Evolutionary conservation across 2,797 vertebrate genomes (phyloP).

Genomic region (Streptopelia turtur): DNA sequence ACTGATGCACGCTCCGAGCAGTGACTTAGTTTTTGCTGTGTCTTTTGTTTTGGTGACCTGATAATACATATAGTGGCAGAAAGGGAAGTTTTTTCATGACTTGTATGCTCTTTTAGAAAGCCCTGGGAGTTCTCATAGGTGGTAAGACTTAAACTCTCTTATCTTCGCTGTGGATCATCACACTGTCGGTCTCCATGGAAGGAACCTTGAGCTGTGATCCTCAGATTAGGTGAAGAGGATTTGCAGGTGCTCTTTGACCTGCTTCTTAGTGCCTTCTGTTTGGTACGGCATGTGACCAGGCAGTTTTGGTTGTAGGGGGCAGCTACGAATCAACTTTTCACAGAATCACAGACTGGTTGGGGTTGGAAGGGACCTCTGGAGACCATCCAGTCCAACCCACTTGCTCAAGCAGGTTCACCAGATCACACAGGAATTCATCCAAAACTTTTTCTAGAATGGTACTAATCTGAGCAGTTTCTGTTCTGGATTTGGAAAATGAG

Average conservation of each 20-base stretch:
- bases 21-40: not conserved
- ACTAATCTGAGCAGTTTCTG: not conserved
- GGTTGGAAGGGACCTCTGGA: no score
- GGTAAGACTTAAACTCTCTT: not conserved
- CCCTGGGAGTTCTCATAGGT: not conserved
- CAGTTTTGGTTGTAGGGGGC: not conserved
- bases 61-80: not conserved
- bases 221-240: not conserved
- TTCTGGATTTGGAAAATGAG: not conserved
- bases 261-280: rapidly evolving
- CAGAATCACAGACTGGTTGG: not conserved
- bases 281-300: rapidly evolving
- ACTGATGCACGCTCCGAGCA: not conserved
- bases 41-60: not conserved
- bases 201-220: not conserved
- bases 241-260: not conserved
- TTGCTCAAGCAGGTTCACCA: no score
- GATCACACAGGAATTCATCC: no score
- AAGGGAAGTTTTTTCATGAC: not conserved
- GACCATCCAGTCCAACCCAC: no score
- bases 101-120: not conserved
- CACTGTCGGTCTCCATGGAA: not conserved
- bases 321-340: not conserved
- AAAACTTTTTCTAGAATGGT: not conserved
- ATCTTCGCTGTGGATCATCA: not conserved